Base-by-base conservation (phyloP, 2,888 invertebrate genomes). In the Campaea margaritaria region DNA sequence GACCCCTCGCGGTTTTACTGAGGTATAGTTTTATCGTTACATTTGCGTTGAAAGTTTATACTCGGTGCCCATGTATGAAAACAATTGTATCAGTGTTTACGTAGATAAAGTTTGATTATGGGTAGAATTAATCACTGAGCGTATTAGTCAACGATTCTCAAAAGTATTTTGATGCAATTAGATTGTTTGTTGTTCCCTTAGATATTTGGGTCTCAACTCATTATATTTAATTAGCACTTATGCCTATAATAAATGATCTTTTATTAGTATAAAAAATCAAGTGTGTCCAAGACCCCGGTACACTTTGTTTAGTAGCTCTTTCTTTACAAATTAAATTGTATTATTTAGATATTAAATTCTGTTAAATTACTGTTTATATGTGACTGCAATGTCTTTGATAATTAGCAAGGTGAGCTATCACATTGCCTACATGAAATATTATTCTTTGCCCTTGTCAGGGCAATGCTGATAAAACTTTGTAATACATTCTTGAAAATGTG, bases 41-140 rank as follows among this genome's bases (percentile, higher is more conserved):
- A 71, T 76, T 75, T 59, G 60, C 67, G 58, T 69, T 68, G n/a
- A 45, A 73, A 70, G 51, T 62, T 62, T 66, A 76, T 58, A 76
- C 58, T 74, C 72, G 53, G 64, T 72, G 64, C 70, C 73, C 68
- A 72, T 69, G 74, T 82, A 81, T 76, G 77, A 85, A 80, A 85
- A 88, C 84, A 89, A 81, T 76, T 72, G 48, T 85, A 85, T 85
- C 85, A 77, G 67, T 89, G 85, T 88, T 88, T 86, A 86, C 78
- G 73, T 84, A 85, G 83, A 78, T 85, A 82, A 31, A 76, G 38
- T 43, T 15, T 12, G 51, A 62, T 15, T 53, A 43, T 31, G 43
- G 15, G 14, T 47, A 43, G 13, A 56, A 55, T 45, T 47, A 55
- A 42, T 38, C n/a, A 36, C n/a, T 31, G 45, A 53, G 60, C 50